phyloP scores from a whole-genome alignment of 2,888 invertebrate species.

The Lithophane socia region DNA sequence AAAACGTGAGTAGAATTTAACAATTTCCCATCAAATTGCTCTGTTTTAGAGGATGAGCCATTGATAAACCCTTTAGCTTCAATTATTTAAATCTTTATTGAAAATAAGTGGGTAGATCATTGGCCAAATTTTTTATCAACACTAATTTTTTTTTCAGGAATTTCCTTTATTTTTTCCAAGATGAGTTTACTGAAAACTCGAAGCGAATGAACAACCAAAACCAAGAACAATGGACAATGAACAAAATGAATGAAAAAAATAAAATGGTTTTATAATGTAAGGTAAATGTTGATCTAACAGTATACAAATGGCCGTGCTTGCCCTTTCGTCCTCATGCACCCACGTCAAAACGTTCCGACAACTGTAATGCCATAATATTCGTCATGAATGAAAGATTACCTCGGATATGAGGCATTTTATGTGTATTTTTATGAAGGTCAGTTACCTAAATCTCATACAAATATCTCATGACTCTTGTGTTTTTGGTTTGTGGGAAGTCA shows the following conservation, averaged over 20 bases:
- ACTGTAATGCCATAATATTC: constrained; percentile 40
- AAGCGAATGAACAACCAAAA: not conserved
- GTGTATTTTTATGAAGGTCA: constrained; percentile 4
- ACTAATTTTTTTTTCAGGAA: not conserved
- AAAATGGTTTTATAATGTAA: not conserved
- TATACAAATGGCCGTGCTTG: not conserved
- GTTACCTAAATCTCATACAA: constrained; percentile 13
- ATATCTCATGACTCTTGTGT: not conserved
- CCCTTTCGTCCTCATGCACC: constrained; percentile 15
- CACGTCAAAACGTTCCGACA: constrained; percentile 34
- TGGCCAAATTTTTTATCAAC: not conserved
- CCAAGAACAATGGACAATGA: not conserved
- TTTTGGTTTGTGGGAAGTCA: not conserved
- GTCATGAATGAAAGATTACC: constrained; percentile 26
- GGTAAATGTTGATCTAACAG: not conserved
- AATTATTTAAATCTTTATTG: not conserved
- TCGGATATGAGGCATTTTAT: constrained; percentile 4
- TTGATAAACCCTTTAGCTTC: not conserved
- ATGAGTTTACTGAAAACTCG: not conserved
- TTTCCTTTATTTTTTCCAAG: not conserved
- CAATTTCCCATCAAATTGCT: not conserved
- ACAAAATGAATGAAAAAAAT: not conserved
- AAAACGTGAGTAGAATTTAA: not conserved
- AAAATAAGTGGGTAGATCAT: not conserved
- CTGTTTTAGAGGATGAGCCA: not conserved